These are phyloP conservation scores for Seira ritae DNA, from an alignment of 2,888 invertebrate genomes.

Conservation along the genomic window DNA sequence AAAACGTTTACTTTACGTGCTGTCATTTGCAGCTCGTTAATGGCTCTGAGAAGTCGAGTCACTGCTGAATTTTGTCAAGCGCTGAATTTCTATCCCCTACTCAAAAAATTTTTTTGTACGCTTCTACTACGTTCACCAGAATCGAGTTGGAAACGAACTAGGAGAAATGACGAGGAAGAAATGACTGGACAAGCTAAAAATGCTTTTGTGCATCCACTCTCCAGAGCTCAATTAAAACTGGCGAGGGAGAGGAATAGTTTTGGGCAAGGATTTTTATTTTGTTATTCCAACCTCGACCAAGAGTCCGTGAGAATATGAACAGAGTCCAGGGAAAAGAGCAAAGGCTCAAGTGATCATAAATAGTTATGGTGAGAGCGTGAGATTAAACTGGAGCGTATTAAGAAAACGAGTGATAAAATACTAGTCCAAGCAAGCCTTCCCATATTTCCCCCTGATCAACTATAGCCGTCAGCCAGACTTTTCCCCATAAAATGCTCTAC, in stretches of 20 bases:
- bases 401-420: constrained; percentile 11
- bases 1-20: too few relatives aligned
- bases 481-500: constrained; percentile 1
- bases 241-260: constrained; percentile 2
- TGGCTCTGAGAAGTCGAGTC: too few relatives aligned
- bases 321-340: constrained; percentile 10
- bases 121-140: too few relatives aligned
- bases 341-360: constrained; percentile 24
- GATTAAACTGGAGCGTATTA: constrained; percentile 12
- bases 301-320: not conserved
- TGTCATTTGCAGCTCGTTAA: too few relatives aligned
- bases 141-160: not conserved
- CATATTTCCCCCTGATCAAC: not conserved
- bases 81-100: too few relatives aligned
- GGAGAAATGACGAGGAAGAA: not conserved
- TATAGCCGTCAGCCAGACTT: not conserved
- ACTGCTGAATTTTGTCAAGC: too few relatives aligned
- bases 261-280: not conserved
- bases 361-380: constrained; percentile 14
- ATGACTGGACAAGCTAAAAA: not conserved
- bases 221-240: constrained; percentile 20
- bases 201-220: not conserved
- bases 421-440: constrained; percentile 8
- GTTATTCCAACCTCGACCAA: constrained; percentile 13
- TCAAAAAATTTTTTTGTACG: too few relatives aligned